phyloP scores from a whole-genome alignment of 2,113 vertebrate genomes.

The Brachyhypopomus occidentalis region DNA sequence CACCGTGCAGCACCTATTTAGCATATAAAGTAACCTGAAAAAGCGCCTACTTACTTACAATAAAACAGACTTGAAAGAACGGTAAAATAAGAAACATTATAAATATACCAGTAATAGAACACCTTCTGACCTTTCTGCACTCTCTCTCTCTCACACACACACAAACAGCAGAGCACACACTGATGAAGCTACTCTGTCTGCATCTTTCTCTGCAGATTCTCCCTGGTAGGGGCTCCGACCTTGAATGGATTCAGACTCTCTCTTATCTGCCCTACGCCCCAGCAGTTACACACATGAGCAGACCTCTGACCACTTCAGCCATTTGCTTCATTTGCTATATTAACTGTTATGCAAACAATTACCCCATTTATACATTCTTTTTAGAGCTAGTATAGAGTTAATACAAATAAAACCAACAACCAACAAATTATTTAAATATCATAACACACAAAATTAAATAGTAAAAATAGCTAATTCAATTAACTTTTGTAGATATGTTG shows the following conservation, averaged over 20 bases:
- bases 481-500: too few species aligned
- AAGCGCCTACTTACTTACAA: too few species aligned
- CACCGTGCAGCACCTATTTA: too few species aligned
- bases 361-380: too few species aligned
- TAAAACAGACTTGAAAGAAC: too few species aligned
- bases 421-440: too few species aligned
- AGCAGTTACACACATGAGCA: neutral
- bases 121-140: neutral
- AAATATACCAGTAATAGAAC: neutral
- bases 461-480: too few species aligned
- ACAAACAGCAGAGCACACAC: slow-evolving; percentile 41
- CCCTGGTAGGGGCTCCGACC: neutral
- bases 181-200: neutral
- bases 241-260: neutral
- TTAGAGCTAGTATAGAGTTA: too few species aligned
- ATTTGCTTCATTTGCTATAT: neutral
- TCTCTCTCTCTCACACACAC: slow-evolving; percentile 34
- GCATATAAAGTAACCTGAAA: too few species aligned
- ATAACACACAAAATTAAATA: too few species aligned
- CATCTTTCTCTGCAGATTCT: neutral
- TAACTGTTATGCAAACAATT: neutral
- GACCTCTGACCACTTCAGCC: neutral
- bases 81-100: too few species aligned
- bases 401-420: too few species aligned
- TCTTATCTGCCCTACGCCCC: neutral